Conservation (phyloP, 2,113 vertebrate species). For the Aldabrachelys gigantea region DNA sequence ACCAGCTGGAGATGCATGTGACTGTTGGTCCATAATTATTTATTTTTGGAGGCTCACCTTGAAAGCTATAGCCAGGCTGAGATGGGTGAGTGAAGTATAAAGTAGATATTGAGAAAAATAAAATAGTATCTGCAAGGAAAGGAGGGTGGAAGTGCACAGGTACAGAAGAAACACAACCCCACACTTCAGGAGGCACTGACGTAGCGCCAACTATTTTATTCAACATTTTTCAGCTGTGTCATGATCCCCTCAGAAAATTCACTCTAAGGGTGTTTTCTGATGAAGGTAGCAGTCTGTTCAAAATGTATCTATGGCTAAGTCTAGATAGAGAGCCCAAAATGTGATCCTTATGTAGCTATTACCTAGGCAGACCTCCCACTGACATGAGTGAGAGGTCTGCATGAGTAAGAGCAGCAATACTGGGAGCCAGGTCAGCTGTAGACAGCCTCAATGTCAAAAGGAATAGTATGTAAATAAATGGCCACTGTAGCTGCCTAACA, state of each 20-base stretch:
- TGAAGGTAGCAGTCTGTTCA: not conserved
- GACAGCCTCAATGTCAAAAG: not conserved
- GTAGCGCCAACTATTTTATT: not conserved
- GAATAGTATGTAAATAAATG: not conserved
- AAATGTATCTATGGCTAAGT: not conserved
- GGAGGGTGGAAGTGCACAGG: not conserved
- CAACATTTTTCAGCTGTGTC: not conserved
- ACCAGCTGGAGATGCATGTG: no score
- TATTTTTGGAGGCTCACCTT: not conserved
- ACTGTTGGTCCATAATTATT: no score
- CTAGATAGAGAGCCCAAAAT: not conserved
- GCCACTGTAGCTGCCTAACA: not conserved
- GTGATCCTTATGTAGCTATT: not conserved
- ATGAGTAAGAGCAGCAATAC: not conserved
- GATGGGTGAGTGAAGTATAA: not conserved
- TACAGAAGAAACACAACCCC: not conserved
- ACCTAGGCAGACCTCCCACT: not conserved
- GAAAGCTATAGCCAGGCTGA: not conserved
- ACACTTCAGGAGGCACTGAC: not conserved
- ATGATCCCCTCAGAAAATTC: not conserved
- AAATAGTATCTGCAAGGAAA: not conserved
- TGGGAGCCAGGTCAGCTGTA: not conserved
- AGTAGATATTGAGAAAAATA: not conserved
- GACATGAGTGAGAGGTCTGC: not conserved
- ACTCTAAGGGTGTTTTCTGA: not conserved